phyloP scores from a whole-genome alignment of 2,797 vertebrate species.

The Tragelaphus oryx region DNA sequence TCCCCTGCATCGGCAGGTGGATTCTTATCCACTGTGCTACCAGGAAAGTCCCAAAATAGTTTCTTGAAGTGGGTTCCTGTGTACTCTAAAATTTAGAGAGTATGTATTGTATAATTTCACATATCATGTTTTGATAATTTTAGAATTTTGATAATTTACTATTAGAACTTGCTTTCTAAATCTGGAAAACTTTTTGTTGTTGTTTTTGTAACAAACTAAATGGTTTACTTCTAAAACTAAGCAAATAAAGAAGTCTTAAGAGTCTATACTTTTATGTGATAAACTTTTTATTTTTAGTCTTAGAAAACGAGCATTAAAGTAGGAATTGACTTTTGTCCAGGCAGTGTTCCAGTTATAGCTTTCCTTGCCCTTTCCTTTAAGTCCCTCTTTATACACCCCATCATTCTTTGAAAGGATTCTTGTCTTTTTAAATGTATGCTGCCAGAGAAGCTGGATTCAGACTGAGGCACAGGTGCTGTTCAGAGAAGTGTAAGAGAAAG shows the following conservation, averaged over 20 bases:
- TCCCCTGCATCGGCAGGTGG: not conserved
- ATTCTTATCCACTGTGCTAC: not conserved
- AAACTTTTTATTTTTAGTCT: not conserved
- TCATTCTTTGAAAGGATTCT: not conserved
- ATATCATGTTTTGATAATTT: not conserved
- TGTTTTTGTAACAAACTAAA: not conserved
- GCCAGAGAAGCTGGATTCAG: not conserved
- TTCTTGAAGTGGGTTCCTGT: not conserved
- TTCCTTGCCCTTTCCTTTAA: not conserved
- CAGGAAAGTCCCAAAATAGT: not conserved
- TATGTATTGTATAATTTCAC: not conserved
- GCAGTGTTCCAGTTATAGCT: not conserved
- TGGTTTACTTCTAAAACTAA: constrained; percentile 28
- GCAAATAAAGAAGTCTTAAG: not conserved
- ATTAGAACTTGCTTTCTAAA: constrained; percentile 24
- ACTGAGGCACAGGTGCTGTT: not conserved
- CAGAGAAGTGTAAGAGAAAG: not conserved
- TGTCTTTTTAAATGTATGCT: not conserved
- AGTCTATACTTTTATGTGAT: not conserved
- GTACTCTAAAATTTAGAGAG: not conserved
- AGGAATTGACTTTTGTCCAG: not conserved
- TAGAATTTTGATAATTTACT: not conserved
- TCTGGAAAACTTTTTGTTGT: not conserved
- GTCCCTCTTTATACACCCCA: not conserved
- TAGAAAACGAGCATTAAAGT: not conserved